Evolutionary conservation across 2,888 invertebrate genomes (phyloP).

Genomic region (Tetranychus piercei): DNA sequence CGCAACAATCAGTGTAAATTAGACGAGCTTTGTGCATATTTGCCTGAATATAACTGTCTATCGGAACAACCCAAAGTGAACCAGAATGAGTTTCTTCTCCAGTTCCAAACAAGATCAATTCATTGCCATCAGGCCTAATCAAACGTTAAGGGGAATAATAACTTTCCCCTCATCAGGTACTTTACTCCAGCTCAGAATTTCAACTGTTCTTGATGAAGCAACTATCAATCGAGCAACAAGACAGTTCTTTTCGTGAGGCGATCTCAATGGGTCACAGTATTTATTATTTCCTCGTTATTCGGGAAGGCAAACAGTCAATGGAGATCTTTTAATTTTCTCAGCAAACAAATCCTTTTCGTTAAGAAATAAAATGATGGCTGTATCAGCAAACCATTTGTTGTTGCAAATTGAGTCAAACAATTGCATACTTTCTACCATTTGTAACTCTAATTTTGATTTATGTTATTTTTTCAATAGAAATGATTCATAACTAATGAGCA

Average conservation of each 20-base stretch:
- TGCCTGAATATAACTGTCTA: constrained; percentile 37
- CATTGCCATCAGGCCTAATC: constrained; percentile 41
- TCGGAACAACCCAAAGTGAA: constrained; percentile 46
- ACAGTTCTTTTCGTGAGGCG: constrained; percentile 33
- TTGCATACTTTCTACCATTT: constrained; percentile 77
- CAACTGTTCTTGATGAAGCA: constrained; percentile 48
- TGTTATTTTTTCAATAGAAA: too few relatives aligned
- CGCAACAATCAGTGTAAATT: constrained; percentile 42
- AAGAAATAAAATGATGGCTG: constrained; percentile 69
- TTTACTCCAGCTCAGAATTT: constrained; percentile 31
- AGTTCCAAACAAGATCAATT: constrained; percentile 48
- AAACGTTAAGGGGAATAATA: constrained; percentile 53
- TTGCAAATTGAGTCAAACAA: constrained; percentile 81
- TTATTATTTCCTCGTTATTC: constrained; percentile 63
- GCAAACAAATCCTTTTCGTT: constrained; percentile 82
- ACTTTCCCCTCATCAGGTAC: constrained; percentile 48
- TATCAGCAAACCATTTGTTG: constrained; percentile 79
- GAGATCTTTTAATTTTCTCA: constrained; percentile 62
- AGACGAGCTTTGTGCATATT: constrained; percentile 27
- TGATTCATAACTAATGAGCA: too few relatives aligned
- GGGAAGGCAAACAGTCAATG: constrained; percentile 69
- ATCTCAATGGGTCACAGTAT: constrained; percentile 40
- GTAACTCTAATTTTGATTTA: too few relatives aligned
- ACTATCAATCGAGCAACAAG: constrained; percentile 47
- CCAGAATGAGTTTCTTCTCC: constrained; percentile 54